Base-by-base conservation (phyloP, 2,888 invertebrate species). In the Rhamphomyia laevipes region DNA sequence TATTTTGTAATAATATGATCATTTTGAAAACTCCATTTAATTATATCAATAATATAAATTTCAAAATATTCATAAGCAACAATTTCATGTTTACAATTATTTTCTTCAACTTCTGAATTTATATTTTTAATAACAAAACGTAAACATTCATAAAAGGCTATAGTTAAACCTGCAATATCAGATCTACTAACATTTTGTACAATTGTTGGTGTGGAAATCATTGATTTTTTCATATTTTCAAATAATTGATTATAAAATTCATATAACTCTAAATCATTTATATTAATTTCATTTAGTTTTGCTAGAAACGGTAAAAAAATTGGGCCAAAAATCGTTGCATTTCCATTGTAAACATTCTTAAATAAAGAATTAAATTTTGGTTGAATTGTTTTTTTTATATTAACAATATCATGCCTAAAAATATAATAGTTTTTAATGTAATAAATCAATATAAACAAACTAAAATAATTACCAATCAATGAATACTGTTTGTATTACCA, bases 221-320 rank as follows among this genome's bases (percentile, higher is more conserved):
- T 70, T 63, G 86, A 84, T 27, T 66, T 63, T 53, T 80, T 77
- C 54, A 86, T 71, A 53, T 82, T 81, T 40, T 75, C 73, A 63
- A 91, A 86, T 62, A 89, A 83, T 44, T 75, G 73, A 11, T 67
- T 64, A 57, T 81, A 82, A 58, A 87, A 81, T 16, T 73, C 68
- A 3, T 63, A 56, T n/a, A 66, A 51, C 16, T 60, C 55, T 2
- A 53, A 27, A 18, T 61, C 62, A 47, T 62, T 58, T 2, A 61
- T 48, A 6, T 56, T 58, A 3, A 55, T 57, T 9, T 56, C 52
- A 3, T 61, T 55, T 54, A 87, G 77, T 42, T 75, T 71, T 4
- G 86, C 84, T 44, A 93, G 63, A 52, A 93, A 73, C 11, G 89
- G 88, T 48, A 90, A 70, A 49, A 93, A 66, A 66, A 84, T 80